phyloP scores from a whole-genome alignment of 2,113 vertebrate species.

The Spizaetus ornatus region DNA sequence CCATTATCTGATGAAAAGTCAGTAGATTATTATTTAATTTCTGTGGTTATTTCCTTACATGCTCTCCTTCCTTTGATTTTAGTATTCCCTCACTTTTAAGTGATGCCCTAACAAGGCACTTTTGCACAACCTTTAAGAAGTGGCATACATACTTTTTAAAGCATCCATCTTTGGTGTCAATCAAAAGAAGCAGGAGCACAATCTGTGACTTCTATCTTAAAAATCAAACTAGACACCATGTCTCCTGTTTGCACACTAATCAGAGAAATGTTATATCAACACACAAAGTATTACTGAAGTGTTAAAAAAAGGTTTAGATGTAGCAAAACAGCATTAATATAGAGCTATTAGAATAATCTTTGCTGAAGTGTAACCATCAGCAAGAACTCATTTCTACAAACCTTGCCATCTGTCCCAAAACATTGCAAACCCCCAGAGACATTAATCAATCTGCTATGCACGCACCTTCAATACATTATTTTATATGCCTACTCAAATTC shows the following conservation, averaged over 20 bases:
- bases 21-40: neutral
- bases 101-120: neutral
- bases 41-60: neutral
- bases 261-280: neutral
- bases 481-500: neutral
- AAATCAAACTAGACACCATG: neutral
- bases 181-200: neutral
- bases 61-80: neutral
- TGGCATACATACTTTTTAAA: neutral
- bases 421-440: no score
- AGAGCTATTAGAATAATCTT: neutral
- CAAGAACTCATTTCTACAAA: neutral
- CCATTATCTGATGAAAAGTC: neutral
- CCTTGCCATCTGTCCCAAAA: neutral
- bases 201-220: neutral
- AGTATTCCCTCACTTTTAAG: neutral
- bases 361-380: neutral
- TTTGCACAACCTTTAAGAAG: neutral
- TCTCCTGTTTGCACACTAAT: neutral
- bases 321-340: neutral
- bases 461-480: accelerated
- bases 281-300: neutral
- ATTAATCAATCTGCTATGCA: neutral
- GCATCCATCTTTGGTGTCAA: neutral
- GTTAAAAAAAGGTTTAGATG: neutral